Base-by-base conservation (phyloP, 2,113 vertebrate genomes). In the Xiphophorus hellerii region DNA sequence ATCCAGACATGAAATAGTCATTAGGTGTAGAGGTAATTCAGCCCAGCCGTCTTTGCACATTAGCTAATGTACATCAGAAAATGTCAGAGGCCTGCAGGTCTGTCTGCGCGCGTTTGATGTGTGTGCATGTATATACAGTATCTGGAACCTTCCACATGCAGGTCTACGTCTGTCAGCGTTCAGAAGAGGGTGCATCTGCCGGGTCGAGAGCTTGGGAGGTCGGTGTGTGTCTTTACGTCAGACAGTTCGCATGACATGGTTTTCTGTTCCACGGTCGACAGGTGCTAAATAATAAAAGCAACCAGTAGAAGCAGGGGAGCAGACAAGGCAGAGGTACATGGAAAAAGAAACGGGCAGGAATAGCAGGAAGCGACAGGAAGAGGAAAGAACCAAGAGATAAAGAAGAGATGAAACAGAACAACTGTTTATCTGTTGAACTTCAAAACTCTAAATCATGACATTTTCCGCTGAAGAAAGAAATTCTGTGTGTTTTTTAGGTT, bases 1-100 rank as follows among this genome's bases (percentile, higher is more conserved):
- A 64, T 89, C 81, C 85, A 73, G 71, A 91, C 89, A 93, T 92
- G 83, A 92, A 93, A 93, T 90, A 91, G 88, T 92, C 84, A 93
- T 93, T 93, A 91, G 88, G 70, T 83, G 81, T 84, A 71, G 79
- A 62, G 81, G 87, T 91, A 90, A 92, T 89, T 88, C 87, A 80
- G 87, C 80, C 71, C 72, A 77, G 77, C 84, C 2, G 91, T 92
- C 92, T 80, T 74, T 82, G 78, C 81, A 70, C 87, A 88, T 93
- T 89, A 91, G 89, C 90, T 92, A 90, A 91, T 90, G 91, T 87
- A 81, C 82, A 85, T 88, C 88, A 89, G 62, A 81, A 74, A n/a
- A 84, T 0, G 73, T 86, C 82, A 81, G 66, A 31, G 66, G 27
- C 54, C 77, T 83, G 75, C 73, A 27, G 42, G 73, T 63, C 44